Percentiles rank a stretch among this genome's conserved stretches.
Conservation (phyloP, 2,888 invertebrate species). For the Pharmacophagus antenor region DNA sequence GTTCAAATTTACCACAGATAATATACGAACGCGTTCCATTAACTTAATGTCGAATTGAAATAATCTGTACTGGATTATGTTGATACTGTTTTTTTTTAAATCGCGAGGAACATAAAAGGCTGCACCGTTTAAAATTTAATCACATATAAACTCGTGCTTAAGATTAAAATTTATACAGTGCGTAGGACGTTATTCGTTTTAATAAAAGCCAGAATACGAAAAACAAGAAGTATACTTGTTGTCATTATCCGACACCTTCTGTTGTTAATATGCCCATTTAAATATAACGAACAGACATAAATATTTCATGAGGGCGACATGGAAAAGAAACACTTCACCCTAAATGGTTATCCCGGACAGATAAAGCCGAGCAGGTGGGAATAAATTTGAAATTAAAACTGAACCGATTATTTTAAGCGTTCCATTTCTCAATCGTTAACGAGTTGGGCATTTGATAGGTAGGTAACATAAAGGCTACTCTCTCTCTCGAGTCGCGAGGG, state of each 20-base stretch:
- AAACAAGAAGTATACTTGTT: too few species aligned
- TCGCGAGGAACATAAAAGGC: background rate
- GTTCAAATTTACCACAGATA: slow-evolving; percentile 26
- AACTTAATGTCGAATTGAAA: slow-evolving; percentile 17
- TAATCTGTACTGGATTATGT: background rate
- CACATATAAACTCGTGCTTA: too few species aligned
- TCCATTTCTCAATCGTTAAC: slow-evolving; percentile 18
- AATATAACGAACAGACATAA: slow-evolving; percentile 17
- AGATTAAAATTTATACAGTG: too few species aligned
- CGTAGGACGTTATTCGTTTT: background rate
- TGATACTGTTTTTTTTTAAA: background rate
- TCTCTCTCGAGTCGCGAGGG: slow-evolving; percentile 34
- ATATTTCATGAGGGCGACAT: slow-evolving; percentile 16
- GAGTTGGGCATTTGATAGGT: slow-evolving; percentile 14
- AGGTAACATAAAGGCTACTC: slow-evolving; percentile 16
- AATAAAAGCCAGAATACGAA: background rate
- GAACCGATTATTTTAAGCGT: slow-evolving; percentile 15
- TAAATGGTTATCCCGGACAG: slow-evolving; percentile 22
- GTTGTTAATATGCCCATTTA: slow-evolving; percentile 19
- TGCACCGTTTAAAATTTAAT: too few species aligned
- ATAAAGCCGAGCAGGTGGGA: slow-evolving; percentile 26
- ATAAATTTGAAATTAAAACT: slow-evolving; percentile 24
- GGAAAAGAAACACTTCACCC: slow-evolving; percentile 16
- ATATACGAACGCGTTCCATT: slow-evolving; percentile 17
- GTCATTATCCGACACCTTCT: slow-evolving; percentile 20